Percentiles rank a stretch among this genome's conserved stretches.
Evolutionary conservation across 2,113 vertebrate species (phyloP).

Genomic region (Callithrix jacchus): DNA sequence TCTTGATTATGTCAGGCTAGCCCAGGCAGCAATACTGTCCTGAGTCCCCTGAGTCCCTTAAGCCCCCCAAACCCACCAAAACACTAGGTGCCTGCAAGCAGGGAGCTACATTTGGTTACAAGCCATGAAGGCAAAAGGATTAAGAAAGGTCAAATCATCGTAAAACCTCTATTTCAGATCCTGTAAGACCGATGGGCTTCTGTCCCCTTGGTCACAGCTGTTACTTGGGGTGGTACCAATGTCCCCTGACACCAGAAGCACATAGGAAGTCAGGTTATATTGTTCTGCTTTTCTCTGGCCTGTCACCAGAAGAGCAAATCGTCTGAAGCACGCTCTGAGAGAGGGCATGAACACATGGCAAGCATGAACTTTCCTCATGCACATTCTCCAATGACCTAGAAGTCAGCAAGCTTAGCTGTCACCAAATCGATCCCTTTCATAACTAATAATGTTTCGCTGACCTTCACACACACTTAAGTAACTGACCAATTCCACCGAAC

Average conservation of each 20-base stretch:
- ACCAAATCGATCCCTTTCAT: neutral
- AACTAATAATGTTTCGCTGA: neutral
- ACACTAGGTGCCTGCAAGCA: neutral
- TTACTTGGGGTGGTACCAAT: neutral
- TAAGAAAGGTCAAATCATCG: neutral
- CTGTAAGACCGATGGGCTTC: neutral
- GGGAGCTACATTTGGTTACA: neutral
- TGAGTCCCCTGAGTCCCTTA: neutral
- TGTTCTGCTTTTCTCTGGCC: neutral
- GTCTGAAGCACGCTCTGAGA: neutral
- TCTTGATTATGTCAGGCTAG: neutral
- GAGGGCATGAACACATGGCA: fast-evolving
- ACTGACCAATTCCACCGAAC: neutral
- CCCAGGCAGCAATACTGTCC: too few relatives aligned
- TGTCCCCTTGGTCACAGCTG: neutral
- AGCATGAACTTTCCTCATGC: neutral
- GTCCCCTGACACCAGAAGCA: neutral
- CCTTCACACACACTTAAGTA: neutral
- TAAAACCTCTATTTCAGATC: neutral
- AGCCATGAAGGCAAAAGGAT: neutral
- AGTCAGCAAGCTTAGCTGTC: neutral
- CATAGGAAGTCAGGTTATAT: neutral
- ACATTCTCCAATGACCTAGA: neutral
- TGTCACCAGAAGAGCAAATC: neutral
- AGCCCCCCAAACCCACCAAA: neutral